Evolutionary conservation across 2,888 invertebrate genomes (phyloP).

Genomic region (Ochropleura plecta): DNA sequence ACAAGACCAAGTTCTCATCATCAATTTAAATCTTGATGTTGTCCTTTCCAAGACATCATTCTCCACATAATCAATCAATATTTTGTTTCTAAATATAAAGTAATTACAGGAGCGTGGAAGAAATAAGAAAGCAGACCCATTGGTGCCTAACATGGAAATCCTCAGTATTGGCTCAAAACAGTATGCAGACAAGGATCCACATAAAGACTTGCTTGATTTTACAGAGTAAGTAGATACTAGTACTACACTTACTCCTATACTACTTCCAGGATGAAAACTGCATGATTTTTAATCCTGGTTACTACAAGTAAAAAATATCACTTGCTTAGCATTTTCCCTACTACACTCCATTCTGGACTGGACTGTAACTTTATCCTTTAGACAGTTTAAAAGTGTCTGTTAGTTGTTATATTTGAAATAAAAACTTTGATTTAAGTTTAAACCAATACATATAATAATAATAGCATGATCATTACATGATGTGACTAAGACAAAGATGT

Average conservation of each 20-base stretch:
- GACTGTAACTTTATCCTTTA: no score
- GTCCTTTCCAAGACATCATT: not conserved
- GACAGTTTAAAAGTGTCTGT: no score
- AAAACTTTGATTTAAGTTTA: no score
- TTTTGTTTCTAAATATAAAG: not conserved
- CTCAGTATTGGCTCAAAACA: conserved; percentile 78
- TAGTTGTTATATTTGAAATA: no score
- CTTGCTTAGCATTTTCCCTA: not conserved
- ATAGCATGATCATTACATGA: not conserved
- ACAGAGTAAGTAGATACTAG: conserved; percentile 82
- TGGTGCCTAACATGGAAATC: conserved; percentile 85
- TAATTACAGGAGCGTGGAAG: conserved; percentile 73
- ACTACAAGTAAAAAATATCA: not conserved
- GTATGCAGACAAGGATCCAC: conserved; percentile 73
- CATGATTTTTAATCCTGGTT: no score
- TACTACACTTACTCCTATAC: not conserved
- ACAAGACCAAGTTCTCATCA: no score
- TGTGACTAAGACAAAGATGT: not conserved
- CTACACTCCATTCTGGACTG: not conserved
- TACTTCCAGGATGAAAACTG: no score
- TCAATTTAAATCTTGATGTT: not conserved
- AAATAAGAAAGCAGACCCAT: conserved; percentile 79
- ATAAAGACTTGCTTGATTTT: conserved; percentile 83
- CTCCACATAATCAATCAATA: not conserved
- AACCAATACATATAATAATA: no score